phyloP scores from a whole-genome alignment of 2,888 invertebrate species.

The Ametastegia equiseti region DNA sequence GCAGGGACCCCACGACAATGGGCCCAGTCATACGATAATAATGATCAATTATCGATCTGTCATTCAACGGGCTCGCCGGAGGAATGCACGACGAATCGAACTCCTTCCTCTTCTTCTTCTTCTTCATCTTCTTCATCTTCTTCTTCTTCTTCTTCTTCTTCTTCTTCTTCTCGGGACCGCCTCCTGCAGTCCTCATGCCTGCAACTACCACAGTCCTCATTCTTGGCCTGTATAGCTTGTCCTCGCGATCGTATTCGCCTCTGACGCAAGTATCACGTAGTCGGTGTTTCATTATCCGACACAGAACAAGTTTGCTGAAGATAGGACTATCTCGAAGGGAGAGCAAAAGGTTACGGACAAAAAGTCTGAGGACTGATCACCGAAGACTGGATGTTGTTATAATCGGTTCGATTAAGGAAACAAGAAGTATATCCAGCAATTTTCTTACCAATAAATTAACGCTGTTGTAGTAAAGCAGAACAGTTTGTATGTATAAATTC shows the following conservation, averaged over 20 bases:
- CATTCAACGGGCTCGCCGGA: constrained; percentile 68
- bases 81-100: constrained; percentile 72
- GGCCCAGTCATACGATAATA: constrained; percentile 70
- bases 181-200: constrained; percentile 47
- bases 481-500: neutral
- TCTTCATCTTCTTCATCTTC: constrained; percentile 57
- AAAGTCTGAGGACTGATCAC: neutral
- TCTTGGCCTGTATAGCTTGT: constrained; percentile 21
- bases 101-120: constrained; percentile 57
- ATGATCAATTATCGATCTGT: constrained; percentile 75
- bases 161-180: constrained; percentile 48
- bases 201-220: neutral
- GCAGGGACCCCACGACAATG: constrained; percentile 66
- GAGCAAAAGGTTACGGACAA: neutral
- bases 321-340: neutral
- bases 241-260: neutral
- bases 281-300: constrained; percentile 58
- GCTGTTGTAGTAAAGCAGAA: neutral
- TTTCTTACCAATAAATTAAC: neutral
- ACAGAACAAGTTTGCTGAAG: neutral
- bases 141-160: constrained; percentile 49
- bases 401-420: neutral
- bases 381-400: neutral
- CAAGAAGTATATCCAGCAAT: neutral
- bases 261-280: constrained; percentile 54